Evolutionary conservation across 2,888 invertebrate species (phyloP).

Genomic region (Agrotis clavis): DNA sequence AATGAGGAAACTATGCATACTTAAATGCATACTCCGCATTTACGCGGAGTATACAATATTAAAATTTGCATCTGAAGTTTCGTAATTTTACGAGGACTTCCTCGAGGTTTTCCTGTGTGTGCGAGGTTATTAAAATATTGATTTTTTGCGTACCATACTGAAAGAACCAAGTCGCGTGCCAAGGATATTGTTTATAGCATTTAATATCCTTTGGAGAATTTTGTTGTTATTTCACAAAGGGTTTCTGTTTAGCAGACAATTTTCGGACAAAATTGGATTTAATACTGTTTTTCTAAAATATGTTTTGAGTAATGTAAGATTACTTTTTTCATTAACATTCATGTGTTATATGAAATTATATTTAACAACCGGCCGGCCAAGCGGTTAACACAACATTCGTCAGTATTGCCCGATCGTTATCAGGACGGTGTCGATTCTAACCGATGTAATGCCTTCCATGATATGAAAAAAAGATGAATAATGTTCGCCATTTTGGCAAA

Average conservation of each 20-base stretch:
- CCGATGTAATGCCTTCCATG: slow-evolving; percentile 35
- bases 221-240: not conserved
- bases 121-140: slow-evolving; percentile 13
- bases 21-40: slow-evolving; percentile 31
- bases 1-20: slow-evolving; percentile 42
- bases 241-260: not conserved
- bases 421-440: slow-evolving; percentile 47
- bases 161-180: slow-evolving; percentile 5
- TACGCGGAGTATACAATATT: slow-evolving; percentile 25
- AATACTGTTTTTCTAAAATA: not conserved
- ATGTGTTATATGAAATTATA: no score
- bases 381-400: slow-evolving; percentile 46
- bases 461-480: slow-evolving; percentile 59
- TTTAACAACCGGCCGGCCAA: no score
- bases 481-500: slow-evolving; percentile 47
- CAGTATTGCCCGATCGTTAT: slow-evolving; percentile 55
- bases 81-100: slow-evolving; percentile 14
- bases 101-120: not conserved
- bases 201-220: slow-evolving; percentile 19
- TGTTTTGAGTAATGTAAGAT: no score
- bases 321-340: no score
- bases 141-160: not conserved
- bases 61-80: slow-evolving; percentile 35
- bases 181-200: slow-evolving; percentile 20
- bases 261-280: not conserved